Evolutionary conservation across 1,140 invertebrate genomes (phyloP).

Genomic region (Nautilus pompilius): DNA sequence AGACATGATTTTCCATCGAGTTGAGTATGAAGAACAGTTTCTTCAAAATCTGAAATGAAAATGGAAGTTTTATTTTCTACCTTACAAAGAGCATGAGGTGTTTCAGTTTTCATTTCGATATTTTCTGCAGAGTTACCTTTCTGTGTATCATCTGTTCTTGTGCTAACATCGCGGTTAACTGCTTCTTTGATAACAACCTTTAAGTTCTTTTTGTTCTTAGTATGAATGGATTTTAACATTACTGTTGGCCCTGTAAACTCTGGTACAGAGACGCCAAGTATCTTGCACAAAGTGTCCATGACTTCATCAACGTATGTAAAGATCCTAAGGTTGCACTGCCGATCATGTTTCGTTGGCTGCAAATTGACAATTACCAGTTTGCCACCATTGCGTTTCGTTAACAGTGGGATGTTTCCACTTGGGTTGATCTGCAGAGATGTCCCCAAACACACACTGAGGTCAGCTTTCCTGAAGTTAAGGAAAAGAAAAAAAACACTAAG

Average conservation of each 20-base stretch:
- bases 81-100: too few species aligned
- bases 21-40: too few species aligned
- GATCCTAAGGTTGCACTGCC: slow-evolving; percentile 85
- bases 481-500: slow-evolving; percentile 11
- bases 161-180: too few species aligned
- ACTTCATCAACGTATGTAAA: slow-evolving; percentile 87
- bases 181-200: too few species aligned
- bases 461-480: slow-evolving; percentile 68
- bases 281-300: slow-evolving; percentile 65
- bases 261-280: slow-evolving; percentile 33
- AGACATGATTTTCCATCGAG: too few species aligned
- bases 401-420: slow-evolving; percentile 88
- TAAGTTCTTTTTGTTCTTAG: slow-evolving; percentile 22
- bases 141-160: too few species aligned
- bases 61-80: too few species aligned
- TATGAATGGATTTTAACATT: slow-evolving; percentile 31
- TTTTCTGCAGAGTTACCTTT: too few species aligned
- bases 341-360: slow-evolving; percentile 95
- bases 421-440: slow-evolving; percentile 97
- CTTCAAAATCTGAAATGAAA: too few species aligned
- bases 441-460: slow-evolving; percentile 90
- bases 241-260: slow-evolving; percentile 24
- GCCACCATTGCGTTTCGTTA: slow-evolving; percentile 81
- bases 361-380: slow-evolving; percentile 94
- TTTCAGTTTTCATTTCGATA: too few species aligned